Conservation (phyloP, 92 coral and sea anemone genomes). For the Pocillopora grandis region DNA sequence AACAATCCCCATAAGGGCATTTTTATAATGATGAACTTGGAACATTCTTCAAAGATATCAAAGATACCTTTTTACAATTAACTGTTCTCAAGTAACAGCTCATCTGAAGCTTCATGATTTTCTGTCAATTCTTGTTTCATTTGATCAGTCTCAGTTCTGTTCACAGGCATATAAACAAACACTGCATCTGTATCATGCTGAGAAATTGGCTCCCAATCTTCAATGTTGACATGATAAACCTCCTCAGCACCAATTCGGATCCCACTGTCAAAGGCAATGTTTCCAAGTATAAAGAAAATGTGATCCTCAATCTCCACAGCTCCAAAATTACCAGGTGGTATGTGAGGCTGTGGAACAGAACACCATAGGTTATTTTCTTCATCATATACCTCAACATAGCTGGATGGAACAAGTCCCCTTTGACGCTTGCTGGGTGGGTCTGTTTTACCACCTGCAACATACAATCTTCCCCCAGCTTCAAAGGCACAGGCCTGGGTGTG, state of each 20-base stretch:
- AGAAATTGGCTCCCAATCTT: slow-evolving; percentile 41
- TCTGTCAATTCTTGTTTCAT: not conserved
- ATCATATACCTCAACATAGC: slow-evolving; percentile 39
- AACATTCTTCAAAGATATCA: no score
- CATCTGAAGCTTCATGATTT: not conserved
- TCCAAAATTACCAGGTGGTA: slow-evolving; percentile 45
- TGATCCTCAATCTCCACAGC: slow-evolving; percentile 35
- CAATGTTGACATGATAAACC: slow-evolving; percentile 48
- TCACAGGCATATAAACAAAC: slow-evolving; percentile 39
- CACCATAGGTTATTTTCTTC: slow-evolving; percentile 32
- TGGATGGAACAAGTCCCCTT: slow-evolving; percentile 44
- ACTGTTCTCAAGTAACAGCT: not conserved
- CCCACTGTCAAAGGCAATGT: slow-evolving; percentile 43
- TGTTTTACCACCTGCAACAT: slow-evolving; percentile 55
- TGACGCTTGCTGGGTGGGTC: slow-evolving; percentile 41
- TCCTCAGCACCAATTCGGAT: slow-evolving; percentile 40
- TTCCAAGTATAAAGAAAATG: slow-evolving; percentile 42
- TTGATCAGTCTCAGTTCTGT: not conserved
- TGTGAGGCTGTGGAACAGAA: slow-evolving; percentile 41
- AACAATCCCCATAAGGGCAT: no score
- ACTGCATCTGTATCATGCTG: slow-evolving; percentile 24
- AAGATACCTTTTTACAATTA: no score
- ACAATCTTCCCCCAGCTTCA: slow-evolving; percentile 29
- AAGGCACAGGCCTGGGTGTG: slow-evolving; percentile 39
- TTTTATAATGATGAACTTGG: no score